Percentiles rank a stretch among this genome's conserved stretches.
Conservation (phyloP, 1,140 invertebrate species). For the Calliphora vicina region DNA sequence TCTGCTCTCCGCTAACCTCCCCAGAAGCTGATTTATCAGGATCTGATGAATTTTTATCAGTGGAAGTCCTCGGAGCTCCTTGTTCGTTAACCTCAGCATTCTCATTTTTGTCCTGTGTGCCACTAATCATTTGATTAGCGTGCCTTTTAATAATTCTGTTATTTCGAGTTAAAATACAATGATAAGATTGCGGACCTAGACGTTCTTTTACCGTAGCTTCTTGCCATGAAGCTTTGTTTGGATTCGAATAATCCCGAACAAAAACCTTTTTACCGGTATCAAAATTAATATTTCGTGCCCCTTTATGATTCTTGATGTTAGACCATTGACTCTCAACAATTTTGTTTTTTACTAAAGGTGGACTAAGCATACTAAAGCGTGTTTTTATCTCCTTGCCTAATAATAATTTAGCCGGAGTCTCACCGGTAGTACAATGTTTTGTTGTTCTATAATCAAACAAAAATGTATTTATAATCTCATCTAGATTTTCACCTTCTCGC, state of each 20-base stretch:
- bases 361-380: background rate
- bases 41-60: too few relatives aligned
- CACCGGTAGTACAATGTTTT: conserved; percentile 1
- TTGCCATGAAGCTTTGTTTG: conserved; percentile 8
- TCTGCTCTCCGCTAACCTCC: too few relatives aligned
- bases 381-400: conserved; percentile 12
- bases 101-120: too few relatives aligned
- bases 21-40: too few relatives aligned
- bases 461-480: too few relatives aligned
- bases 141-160: conserved; percentile 8
- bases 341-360: conserved; percentile 22
- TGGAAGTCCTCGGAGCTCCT: too few relatives aligned
- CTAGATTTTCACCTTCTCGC: too few relatives aligned
- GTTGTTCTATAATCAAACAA: background rate
- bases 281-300: conserved; percentile 6
- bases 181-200: conserved; percentile 15
- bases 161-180: conserved; percentile 9
- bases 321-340: background rate
- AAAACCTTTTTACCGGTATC: conserved; percentile 9
- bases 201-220: background rate
- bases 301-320: conserved; percentile 17
- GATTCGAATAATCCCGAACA: conserved; percentile 24
- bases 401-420: conserved; percentile 21
- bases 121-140: background rate
- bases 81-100: too few relatives aligned